These are phyloP conservation scores for Trochalopteron elliotii DNA, from an alignment of 2,113 vertebrate genomes.

Conservation along the genomic window DNA sequence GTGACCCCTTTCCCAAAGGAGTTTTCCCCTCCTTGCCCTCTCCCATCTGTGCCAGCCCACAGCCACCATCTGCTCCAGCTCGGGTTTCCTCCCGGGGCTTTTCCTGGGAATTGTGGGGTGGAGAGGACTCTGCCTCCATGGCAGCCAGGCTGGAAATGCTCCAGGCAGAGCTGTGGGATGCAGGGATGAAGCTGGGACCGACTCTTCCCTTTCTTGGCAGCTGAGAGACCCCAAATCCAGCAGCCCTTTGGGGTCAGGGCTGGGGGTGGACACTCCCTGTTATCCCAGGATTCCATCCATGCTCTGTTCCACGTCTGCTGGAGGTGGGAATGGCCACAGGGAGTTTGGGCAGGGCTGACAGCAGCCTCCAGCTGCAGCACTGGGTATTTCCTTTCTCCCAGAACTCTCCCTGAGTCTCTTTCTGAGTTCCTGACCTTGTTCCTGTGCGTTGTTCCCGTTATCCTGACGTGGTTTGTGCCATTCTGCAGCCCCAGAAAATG, in stretches of 20 bases:
- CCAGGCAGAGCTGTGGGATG: neutral
- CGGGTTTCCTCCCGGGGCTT: neutral
- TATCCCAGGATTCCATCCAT: neutral
- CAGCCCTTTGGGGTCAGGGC: accelerated
- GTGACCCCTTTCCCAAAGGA: neutral
- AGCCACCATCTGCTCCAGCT: neutral
- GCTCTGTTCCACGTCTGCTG: too few relatives aligned
- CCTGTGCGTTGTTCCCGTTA: neutral
- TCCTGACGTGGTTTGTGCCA: neutral
- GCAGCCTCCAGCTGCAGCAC: neutral
- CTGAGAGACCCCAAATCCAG: neutral
- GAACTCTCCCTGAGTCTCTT: neutral
- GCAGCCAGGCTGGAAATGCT: neutral
- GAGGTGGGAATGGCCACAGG: neutral
- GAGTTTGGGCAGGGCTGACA: neutral
- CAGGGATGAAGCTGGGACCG: neutral
- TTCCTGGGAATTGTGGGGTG: neutral
- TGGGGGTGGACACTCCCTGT: neutral
- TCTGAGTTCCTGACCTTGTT: neutral
- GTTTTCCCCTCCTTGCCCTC: neutral
- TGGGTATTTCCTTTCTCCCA: neutral
- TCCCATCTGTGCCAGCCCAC: neutral
- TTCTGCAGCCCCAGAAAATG: neutral
- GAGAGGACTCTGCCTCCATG: neutral
- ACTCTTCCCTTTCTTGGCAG: accelerated